A percentile compares a stretch with the other conserved stretches of the same genome.
Evolutionary conservation across 2,888 invertebrate genomes (phyloP).

Genomic region (Nebria brevicollis): DNA sequence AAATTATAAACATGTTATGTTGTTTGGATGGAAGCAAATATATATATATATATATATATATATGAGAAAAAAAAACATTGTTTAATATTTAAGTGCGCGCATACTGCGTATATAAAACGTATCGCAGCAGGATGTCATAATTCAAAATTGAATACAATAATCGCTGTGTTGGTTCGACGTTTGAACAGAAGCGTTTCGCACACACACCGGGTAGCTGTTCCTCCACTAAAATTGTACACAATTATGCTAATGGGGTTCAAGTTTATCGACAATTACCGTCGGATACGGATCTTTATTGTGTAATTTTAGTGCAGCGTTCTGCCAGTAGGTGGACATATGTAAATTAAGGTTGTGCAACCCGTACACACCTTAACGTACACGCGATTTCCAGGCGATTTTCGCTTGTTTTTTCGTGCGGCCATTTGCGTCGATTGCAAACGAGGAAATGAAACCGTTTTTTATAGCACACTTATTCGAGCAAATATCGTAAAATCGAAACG

Average conservation of each 20-base stretch:
- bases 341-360: slow-evolving; percentile 23
- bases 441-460: slow-evolving; percentile 11
- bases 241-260: slow-evolving; percentile 42
- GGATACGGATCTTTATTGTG: slow-evolving; percentile 47
- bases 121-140: slow-evolving; percentile 1
- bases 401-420: not conserved
- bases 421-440: slow-evolving; percentile 6
- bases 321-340: slow-evolving; percentile 43
- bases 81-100: not conserved
- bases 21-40: not conserved
- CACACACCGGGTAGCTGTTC: slow-evolving; percentile 20
- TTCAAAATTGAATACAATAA: not conserved
- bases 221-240: slow-evolving; percentile 31
- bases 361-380: slow-evolving; percentile 8
- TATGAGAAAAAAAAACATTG: not conserved
- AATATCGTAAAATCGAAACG: slow-evolving; percentile 26
- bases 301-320: slow-evolving; percentile 41
- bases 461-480: not conserved
- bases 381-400: not conserved
- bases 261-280: slow-evolving; percentile 47
- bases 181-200: slow-evolving; percentile 12
- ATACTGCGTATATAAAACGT: not conserved
- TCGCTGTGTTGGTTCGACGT: not conserved
- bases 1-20: too few relatives aligned
- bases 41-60: not conserved